phyloP scores from a whole-genome alignment of 2,797 vertebrate species.

The Sebastes vulpes region DNA sequence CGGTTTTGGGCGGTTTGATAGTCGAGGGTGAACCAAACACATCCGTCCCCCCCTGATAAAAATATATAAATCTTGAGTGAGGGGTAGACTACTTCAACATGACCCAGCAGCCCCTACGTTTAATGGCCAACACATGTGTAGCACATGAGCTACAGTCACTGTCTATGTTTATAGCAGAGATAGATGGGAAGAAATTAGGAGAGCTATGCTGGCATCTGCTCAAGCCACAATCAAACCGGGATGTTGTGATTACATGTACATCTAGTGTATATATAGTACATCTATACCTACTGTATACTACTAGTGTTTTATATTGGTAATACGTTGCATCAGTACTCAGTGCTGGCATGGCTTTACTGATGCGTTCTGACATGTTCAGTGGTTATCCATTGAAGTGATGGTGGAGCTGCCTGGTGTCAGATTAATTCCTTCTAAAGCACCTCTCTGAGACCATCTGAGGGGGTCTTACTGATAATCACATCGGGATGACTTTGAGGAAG shows the following conservation, averaged over 20 bases:
- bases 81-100: no score
- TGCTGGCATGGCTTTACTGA: not conserved
- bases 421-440: not conserved
- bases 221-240: not conserved
- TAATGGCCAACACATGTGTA: no score
- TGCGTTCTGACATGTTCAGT: not conserved
- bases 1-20: no score
- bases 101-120: no score
- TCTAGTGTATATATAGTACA: not conserved
- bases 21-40: no score
- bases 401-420: not conserved
- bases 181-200: not conserved
- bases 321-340: not conserved
- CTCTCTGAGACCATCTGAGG: not conserved
- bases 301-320: not conserved
- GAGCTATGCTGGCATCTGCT: not conserved
- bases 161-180: not conserved
- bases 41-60: fast-evolving
- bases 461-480: not conserved
- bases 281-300: not conserved
- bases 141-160: no score
- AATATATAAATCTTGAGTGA: no score
- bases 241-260: not conserved
- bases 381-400: not conserved
- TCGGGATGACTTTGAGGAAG: not conserved